Conservation (phyloP, 1,140 invertebrate species). For the Sycophaga agraensis region DNA sequence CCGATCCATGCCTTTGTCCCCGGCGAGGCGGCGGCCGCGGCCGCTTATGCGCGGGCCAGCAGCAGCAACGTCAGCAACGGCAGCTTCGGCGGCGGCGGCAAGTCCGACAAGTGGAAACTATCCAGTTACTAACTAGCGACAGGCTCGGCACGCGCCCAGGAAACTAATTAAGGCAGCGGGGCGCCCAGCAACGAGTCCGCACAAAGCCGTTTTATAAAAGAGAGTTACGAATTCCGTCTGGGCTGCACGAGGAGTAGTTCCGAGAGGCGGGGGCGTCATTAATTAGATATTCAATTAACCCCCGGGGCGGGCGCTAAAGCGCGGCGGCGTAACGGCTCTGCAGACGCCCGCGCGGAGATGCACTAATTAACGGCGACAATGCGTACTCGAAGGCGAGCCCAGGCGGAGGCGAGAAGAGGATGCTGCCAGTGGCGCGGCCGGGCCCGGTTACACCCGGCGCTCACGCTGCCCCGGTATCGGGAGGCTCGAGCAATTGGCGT, state of each 20-base stretch:
- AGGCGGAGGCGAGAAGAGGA: neutral
- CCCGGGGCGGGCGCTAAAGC: no score
- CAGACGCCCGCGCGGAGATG: neutral
- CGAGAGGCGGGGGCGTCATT: no score
- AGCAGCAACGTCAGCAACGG: neutral
- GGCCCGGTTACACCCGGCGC: no score
- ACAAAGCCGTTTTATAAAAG: conserved; percentile 26
- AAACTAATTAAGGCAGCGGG: conserved; percentile 47
- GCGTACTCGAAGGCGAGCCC: neutral
- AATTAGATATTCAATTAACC: conserved; percentile 45
- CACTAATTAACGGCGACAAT: conserved; percentile 14
- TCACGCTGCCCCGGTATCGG: no score
- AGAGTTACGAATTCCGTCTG: conserved; percentile 34
- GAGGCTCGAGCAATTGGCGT: no score
- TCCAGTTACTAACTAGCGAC: conserved; percentile 42
- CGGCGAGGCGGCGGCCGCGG: neutral
- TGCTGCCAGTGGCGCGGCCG: no score
- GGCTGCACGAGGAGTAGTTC: no score
- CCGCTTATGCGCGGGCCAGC: neutral
- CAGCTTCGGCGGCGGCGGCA: no score
- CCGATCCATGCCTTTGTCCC: no score
- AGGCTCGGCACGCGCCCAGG: conserved; percentile 34
- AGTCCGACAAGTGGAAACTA: conserved; percentile 40
- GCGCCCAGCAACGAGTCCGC: no score
- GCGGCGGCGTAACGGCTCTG: no score